Evolutionary conservation across 1,140 invertebrate genomes (phyloP).

Genomic region (Drosophila melanica): DNA sequence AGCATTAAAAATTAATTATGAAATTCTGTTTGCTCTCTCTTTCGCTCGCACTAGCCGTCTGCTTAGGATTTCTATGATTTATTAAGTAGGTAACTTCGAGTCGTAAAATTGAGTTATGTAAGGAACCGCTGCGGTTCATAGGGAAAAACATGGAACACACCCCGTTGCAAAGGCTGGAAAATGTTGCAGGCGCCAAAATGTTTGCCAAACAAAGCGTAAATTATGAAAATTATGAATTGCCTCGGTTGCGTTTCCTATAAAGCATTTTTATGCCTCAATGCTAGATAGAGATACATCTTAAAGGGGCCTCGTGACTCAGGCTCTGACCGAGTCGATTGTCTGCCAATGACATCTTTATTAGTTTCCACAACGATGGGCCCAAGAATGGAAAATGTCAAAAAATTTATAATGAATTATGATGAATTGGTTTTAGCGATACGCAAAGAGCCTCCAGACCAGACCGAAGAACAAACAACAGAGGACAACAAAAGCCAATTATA

Average conservation of each 20-base stretch:
- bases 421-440: conserved; percentile 52
- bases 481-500: conserved; percentile 74
- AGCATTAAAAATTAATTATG: conserved; percentile 82
- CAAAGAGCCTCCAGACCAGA: conserved; percentile 27
- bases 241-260: conserved; percentile 54
- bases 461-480: conserved; percentile 27
- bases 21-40: conserved; percentile 34
- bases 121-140: conserved; percentile 65
- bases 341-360: conserved; percentile 83
- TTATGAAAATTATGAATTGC: conserved; percentile 84
- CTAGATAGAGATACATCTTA: conserved; percentile 25
- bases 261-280: conserved; percentile 64
- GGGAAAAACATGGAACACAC: conserved; percentile 45
- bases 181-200: conserved; percentile 69
- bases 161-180: conserved; percentile 52
- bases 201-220: conserved; percentile 83
- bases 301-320: conserved; percentile 26
- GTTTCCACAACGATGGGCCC: conserved; percentile 75
- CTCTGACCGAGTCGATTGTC: conserved; percentile 53
- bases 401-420: conserved; percentile 80
- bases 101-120: conserved; percentile 80
- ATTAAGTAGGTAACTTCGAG: conserved; percentile 61
- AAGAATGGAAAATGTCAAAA: conserved; percentile 69
- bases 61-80: conserved; percentile 69
- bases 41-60: conserved; percentile 19